Percentiles rank a stretch among this genome's conserved stretches.
These are phyloP conservation scores for Mesoligia furuncula DNA, from an alignment of 2,888 invertebrate genomes.

Conservation along the genomic window DNA sequence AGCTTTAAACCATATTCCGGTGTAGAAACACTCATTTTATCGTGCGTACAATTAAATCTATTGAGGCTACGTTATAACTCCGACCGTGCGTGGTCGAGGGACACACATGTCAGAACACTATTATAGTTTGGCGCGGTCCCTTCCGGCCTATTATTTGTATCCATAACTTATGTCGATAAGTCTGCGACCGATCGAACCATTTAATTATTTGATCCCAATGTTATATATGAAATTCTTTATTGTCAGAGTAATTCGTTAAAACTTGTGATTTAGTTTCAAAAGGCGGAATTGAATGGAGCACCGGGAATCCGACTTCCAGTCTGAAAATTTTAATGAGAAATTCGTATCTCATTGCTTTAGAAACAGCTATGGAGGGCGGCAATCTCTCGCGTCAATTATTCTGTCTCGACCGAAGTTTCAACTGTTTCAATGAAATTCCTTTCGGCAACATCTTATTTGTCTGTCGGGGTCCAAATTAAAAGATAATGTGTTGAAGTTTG, in stretches of 20 bases:
- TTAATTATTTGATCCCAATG: constrained; percentile 73
- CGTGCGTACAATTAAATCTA: constrained; percentile 38
- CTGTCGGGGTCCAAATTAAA: constrained; percentile 82
- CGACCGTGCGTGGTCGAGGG: constrained; percentile 26
- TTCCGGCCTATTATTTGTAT: constrained; percentile 39
- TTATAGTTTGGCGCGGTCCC: constrained; percentile 44
- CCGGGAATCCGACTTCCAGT: constrained; percentile 81
- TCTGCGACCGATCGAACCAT: constrained; percentile 46
- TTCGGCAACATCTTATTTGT: constrained; percentile 83
- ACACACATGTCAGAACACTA: constrained; percentile 49
- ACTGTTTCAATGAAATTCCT: constrained; percentile 78
- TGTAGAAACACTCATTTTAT: constrained; percentile 28
- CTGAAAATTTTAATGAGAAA: constrained; percentile 88
- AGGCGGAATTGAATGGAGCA: constrained; percentile 84
- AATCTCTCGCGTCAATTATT: constrained; percentile 83
- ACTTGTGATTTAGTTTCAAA: constrained; percentile 88
- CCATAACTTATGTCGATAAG: constrained; percentile 41
- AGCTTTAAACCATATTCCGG: constrained; percentile 33
- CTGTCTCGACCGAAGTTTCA: constrained; percentile 78
- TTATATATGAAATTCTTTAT: constrained; percentile 81
- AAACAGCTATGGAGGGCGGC: constrained; percentile 79
- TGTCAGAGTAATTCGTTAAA: constrained; percentile 85
- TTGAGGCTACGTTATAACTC: constrained; percentile 12
- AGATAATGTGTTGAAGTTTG: constrained; percentile 87
- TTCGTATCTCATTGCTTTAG: constrained; percentile 86